Evolutionary conservation across 1,140 invertebrate genomes (phyloP).

Genomic region (Brevipalpus yothersi): DNA sequence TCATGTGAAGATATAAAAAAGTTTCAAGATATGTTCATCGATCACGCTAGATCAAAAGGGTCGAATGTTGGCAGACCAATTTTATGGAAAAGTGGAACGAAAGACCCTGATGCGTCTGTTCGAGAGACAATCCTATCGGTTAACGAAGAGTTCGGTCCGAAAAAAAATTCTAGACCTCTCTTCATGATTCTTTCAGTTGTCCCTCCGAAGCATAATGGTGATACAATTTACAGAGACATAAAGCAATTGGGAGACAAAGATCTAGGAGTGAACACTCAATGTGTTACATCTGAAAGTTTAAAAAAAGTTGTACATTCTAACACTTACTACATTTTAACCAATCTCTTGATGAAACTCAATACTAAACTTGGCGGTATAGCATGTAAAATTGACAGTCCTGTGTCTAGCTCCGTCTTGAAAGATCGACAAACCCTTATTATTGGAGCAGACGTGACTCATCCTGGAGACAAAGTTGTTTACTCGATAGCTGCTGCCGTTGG

Average conservation of each 20-base stretch:
- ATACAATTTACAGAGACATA: slow-evolving; percentile 18
- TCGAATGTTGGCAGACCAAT: neutral
- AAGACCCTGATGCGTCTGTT: neutral
- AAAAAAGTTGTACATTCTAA: slow-evolving; percentile 16
- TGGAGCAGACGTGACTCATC: slow-evolving; percentile 66
- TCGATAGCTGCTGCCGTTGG: slow-evolving; percentile 48
- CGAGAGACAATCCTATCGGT: neutral
- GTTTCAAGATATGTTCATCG: neutral
- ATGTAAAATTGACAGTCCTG: slow-evolving; percentile 22
- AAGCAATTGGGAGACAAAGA: slow-evolving; percentile 47
- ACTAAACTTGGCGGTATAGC: slow-evolving; percentile 62
- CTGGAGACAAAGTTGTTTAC: slow-evolving; percentile 36
- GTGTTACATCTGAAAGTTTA: slow-evolving; percentile 36
- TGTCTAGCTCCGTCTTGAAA: slow-evolving; percentile 13
- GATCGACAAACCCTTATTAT: slow-evolving; percentile 31
- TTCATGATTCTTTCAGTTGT: neutral
- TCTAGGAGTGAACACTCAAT: slow-evolving; percentile 52
- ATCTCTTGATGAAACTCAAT: slow-evolving; percentile 60
- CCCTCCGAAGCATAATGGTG: neutral
- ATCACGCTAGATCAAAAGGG: neutral
- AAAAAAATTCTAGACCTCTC: neutral
- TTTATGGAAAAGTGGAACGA: neutral
- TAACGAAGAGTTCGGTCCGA: neutral
- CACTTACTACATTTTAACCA: slow-evolving; percentile 25
- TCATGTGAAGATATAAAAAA: neutral